Conservation (phyloP, 2,113 vertebrate genomes). For the Cyanoliseus patagonus region DNA sequence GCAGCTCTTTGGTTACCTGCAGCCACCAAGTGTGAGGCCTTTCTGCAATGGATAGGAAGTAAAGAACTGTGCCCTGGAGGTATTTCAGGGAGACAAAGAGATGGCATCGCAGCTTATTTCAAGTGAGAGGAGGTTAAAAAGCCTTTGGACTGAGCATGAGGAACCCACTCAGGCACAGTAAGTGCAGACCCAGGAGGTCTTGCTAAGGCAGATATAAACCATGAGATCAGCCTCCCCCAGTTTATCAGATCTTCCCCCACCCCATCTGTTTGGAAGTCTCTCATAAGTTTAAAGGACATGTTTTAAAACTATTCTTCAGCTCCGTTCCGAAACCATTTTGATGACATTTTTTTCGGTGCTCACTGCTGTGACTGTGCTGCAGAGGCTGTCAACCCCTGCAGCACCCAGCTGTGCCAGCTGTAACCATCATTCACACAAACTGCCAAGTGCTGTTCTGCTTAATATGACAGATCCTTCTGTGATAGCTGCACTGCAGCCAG, state of each 20-base stretch:
- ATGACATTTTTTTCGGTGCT: background rate
- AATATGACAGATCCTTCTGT: slow-evolving; percentile 29
- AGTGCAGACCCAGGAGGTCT: background rate
- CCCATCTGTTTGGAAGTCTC: background rate
- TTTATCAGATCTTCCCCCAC: accelerated
- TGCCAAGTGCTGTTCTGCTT: slow-evolving; percentile 39
- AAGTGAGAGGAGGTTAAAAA: background rate
- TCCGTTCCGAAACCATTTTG: background rate
- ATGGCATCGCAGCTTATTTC: background rate
- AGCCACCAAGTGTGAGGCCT: background rate
- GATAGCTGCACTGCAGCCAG: background rate
- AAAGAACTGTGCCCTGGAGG: background rate
- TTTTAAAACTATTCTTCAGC: background rate
- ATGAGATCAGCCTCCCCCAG: background rate
- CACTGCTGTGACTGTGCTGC: slow-evolving; percentile 3
- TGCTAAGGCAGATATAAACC: background rate
- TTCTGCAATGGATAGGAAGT: background rate
- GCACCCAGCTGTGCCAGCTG: slow-evolving; percentile 54
- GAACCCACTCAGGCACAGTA: background rate
- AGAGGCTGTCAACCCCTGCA: slow-evolving; percentile 41
- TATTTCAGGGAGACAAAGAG: background rate
- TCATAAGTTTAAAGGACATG: background rate
- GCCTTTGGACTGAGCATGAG: background rate
- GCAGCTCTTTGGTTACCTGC: background rate
- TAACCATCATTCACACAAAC: slow-evolving; percentile 13